Percentiles rank a stretch among this genome's conserved stretches.
Conservation (phyloP, 2,888 invertebrate genomes). For the Philaethria dido region DNA sequence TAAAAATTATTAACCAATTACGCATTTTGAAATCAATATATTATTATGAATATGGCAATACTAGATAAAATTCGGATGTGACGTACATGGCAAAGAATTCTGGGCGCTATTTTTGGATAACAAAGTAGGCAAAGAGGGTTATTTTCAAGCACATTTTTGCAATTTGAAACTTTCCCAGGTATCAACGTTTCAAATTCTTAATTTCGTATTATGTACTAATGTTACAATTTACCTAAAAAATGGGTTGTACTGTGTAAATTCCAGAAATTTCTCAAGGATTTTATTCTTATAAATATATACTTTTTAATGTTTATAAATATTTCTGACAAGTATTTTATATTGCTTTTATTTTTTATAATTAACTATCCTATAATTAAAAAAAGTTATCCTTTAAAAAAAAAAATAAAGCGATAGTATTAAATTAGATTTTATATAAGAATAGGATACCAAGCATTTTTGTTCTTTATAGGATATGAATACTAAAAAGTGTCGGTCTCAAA, state of each 20-base stretch:
- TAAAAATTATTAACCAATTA: slow-evolving; percentile 4
- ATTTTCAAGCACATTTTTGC: slow-evolving; percentile 80
- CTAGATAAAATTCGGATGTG: slow-evolving; percentile 59
- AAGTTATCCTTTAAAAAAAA: no score
- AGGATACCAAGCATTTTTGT: no score
- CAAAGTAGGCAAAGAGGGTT: slow-evolving; percentile 67
- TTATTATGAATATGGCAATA: slow-evolving; percentile 54
- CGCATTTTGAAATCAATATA: slow-evolving; percentile 30
- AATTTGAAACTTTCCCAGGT: slow-evolving; percentile 77
- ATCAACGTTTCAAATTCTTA: slow-evolving; percentile 39
- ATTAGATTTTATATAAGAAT: no score
- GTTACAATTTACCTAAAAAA: neutral
- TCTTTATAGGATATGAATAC: no score
- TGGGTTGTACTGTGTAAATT: neutral
- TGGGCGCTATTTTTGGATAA: slow-evolving; percentile 80
- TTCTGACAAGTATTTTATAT: no score
- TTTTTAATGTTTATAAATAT: no score
- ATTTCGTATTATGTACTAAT: neutral
- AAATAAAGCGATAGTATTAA: no score
- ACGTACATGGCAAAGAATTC: slow-evolving; percentile 57
- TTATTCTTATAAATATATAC: no score
- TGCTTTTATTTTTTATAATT: no score
- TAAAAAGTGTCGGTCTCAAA: no score
- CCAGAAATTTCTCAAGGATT: no score
- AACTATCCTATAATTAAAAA: no score